Evolutionary conservation across 2,888 invertebrate genomes (phyloP), one percentile per base, ranked within the genome.

Genomic region (Neria commutata): DNA sequence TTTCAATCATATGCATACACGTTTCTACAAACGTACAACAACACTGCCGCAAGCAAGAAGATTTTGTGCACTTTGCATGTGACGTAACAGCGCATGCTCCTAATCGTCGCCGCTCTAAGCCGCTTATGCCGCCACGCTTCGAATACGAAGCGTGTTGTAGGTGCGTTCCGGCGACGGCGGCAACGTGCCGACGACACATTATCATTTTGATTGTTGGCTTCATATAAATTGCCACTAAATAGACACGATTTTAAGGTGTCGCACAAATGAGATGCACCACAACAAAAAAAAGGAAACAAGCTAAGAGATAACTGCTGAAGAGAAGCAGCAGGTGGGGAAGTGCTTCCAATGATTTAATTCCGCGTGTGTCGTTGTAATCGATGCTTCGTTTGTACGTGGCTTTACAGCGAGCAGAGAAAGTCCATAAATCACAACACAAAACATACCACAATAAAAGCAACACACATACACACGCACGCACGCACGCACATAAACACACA

Each of bases 341-440:
- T n/a, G n/a, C 19, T 56, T 67, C 64, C 68, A 75, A 69, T 73
- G 75, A 75, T 73, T 73, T 75, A 73, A 74, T 73, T 69, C 68
- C 71, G 75, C 70, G 73, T 72, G 69, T 69, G 14, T 14, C 29
- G 45, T 54, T 37, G 47, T 25, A 48, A 23, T 50, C 34, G 55
- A 2, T 42, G 45, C 47, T 52, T 45, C 59, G 55, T 64, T 67
- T 65, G 61, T 56, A 61, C 67, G 70, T 64, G 56, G 54, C 56
- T 61, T 29, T 47, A 69, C 19, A 54, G 24, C 65, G 66, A 70
- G 67, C 70, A 76, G 76, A 73, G 76, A 76, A 76, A 76, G 76
- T 77, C 71, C 69, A 74, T 76, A 72, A 76, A 75, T 73, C 72
- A 76, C 65, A 46, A 21, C 56, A 47, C 42, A 29, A 56, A 72